A percentile compares a stretch with the other conserved stretches of the same genome.
Conservation (phyloP, 1,140 invertebrate genomes). For the Copidosoma floridanum region DNA sequence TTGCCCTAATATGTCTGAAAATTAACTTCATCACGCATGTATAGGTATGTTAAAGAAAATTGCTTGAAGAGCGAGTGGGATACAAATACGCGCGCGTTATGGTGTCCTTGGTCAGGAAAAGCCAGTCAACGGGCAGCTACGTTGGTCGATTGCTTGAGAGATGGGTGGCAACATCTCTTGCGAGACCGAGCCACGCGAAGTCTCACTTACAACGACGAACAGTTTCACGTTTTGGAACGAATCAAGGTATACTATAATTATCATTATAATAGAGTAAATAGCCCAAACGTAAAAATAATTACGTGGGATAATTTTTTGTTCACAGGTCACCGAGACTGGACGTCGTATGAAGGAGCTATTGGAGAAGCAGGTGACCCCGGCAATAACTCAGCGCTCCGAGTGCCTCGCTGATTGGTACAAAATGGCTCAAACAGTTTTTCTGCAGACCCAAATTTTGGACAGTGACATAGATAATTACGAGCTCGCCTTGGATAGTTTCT, state of each 20-base stretch:
- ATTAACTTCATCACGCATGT: not conserved
- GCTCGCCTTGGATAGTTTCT: constrained; percentile 42
- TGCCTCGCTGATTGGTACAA: constrained; percentile 81
- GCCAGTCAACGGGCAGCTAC: constrained; percentile 72
- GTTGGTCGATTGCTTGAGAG: constrained; percentile 75
- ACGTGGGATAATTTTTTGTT: constrained; percentile 2
- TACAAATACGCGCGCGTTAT: constrained; percentile 64
- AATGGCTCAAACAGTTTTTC: constrained; percentile 75
- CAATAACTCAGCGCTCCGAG: constrained; percentile 68
- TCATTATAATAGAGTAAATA: no score
- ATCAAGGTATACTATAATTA: constrained; percentile 65
- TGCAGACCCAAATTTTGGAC: constrained; percentile 73
- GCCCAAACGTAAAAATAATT: no score
- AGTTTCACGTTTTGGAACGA: constrained; percentile 88
- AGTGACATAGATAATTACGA: constrained; percentile 68
- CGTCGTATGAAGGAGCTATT: constrained; percentile 66
- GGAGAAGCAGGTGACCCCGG: constrained; percentile 64
- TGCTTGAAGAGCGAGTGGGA: constrained; percentile 72
- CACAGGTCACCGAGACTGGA: constrained; percentile 64
- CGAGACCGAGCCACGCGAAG: constrained; percentile 80
- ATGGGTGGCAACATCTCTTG: constrained; percentile 89
- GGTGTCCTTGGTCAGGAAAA: constrained; percentile 65
- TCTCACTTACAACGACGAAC: constrained; percentile 88
- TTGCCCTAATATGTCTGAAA: no score
- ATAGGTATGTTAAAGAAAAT: constrained; percentile 56